Evolutionary conservation across 2,113 vertebrate species (phyloP).

Genomic region (Bolborhynchus lineola): DNA sequence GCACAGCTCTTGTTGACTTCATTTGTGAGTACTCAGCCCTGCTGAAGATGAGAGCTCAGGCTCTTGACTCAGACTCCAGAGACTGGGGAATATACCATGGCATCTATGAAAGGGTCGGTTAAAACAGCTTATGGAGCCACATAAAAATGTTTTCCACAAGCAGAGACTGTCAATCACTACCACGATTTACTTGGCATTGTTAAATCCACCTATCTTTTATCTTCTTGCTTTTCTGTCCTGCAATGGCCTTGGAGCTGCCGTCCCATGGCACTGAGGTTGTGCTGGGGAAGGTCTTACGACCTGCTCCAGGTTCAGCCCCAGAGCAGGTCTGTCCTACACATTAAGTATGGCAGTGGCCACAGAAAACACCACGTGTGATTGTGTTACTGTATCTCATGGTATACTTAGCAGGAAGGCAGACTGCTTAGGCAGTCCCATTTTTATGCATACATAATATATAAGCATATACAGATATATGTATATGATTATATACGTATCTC

Average conservation of each 20-base stretch:
- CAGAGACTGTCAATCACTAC: not conserved
- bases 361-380: not conserved
- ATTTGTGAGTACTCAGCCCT: not conserved
- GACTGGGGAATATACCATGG: not conserved
- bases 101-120: not conserved
- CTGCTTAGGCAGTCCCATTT: not conserved
- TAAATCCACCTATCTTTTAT: not conserved
- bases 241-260: not conserved
- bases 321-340: rapidly evolving
- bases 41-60: not conserved
- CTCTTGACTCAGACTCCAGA: not conserved
- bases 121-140: not conserved
- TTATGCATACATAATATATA: not conserved
- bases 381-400: not conserved
- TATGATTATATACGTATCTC: not conserved
- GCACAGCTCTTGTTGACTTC: not conserved
- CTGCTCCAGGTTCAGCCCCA: not conserved
- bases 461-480: not conserved
- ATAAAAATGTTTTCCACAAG: not conserved
- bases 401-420: not conserved
- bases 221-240: not conserved
- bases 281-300: not conserved
- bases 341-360: rapidly evolving
- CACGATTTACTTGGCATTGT: not conserved
- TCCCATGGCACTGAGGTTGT: rapidly evolving